Evolutionary conservation across 2,113 vertebrate species (phyloP).

Genomic region (Cavia aperea): DNA sequence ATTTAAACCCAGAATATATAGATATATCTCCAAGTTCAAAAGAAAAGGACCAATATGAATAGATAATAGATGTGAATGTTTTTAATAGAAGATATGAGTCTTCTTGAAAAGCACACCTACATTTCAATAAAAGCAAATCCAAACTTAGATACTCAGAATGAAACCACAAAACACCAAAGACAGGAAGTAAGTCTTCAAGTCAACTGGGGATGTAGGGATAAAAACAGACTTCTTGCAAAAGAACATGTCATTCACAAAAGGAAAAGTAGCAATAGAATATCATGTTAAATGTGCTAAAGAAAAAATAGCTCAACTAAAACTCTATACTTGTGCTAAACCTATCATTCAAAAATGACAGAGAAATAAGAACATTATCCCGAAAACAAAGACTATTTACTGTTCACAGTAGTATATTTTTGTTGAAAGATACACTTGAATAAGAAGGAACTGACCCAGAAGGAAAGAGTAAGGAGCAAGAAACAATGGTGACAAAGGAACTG

Average conservation of each 20-base stretch:
- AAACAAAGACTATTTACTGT: background rate
- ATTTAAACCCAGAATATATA: background rate
- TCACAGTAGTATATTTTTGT: slow-evolving; percentile 10
- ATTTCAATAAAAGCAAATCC: slow-evolving; percentile 19
- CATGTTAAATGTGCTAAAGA: background rate
- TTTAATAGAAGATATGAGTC: slow-evolving; percentile 13
- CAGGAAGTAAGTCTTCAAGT: background rate
- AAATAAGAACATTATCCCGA: background rate
- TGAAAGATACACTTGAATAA: slow-evolving; percentile 9
- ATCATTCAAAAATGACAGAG: slow-evolving; percentile 4
- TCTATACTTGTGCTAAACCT: background rate
- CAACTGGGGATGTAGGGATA: background rate
- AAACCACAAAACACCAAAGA: background rate
- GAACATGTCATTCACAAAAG: slow-evolving; percentile 20
- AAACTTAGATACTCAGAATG: background rate
- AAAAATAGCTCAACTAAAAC: background rate
- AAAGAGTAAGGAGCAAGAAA: background rate
- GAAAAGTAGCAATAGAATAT: background rate
- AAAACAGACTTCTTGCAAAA: slow-evolving; percentile 1
- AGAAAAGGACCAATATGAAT: background rate
- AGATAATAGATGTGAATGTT: background rate
- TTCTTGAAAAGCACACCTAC: slow-evolving; percentile 17
- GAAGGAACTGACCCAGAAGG: background rate
- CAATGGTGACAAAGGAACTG: background rate
- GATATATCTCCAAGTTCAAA: background rate